Conservation (phyloP, 92 coral and sea anemone species). For the Montipora capitata region DNA sequence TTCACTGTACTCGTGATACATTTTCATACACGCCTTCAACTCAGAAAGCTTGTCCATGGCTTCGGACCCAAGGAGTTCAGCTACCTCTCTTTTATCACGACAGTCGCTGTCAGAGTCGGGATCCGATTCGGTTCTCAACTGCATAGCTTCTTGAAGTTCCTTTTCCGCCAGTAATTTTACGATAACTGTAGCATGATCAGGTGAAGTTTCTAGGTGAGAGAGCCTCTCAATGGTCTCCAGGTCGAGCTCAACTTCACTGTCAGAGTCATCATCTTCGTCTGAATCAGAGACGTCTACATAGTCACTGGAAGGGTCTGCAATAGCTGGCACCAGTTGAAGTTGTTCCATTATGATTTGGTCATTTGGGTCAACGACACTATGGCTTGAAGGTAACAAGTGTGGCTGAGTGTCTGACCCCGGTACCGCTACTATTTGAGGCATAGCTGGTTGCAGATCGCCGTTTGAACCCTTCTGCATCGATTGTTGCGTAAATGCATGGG, state of each 20-base stretch:
- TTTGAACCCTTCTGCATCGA: no score
- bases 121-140: background rate
- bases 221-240: constrained; percentile 13
- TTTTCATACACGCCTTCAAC: background rate
- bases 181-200: constrained; percentile 5
- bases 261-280: constrained; percentile 4
- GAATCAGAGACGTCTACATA: background rate
- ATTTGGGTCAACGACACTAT: no score
- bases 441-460: background rate
- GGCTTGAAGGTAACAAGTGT: no score
- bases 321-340: background rate
- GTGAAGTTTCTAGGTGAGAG: constrained; percentile 1
- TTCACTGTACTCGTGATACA: background rate
- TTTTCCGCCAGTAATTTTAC: background rate
- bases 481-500: no score
- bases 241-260: constrained; percentile 19
- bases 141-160: background rate
- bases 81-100: background rate
- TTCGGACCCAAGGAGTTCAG: background rate
- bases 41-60: background rate
- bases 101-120: background rate
- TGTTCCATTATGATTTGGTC: background rate
- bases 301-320: background rate
- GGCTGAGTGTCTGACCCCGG: background rate
- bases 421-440: background rate